Conservation (phyloP, 2,888 invertebrate genomes). For the Drosophila testacea region DNA sequence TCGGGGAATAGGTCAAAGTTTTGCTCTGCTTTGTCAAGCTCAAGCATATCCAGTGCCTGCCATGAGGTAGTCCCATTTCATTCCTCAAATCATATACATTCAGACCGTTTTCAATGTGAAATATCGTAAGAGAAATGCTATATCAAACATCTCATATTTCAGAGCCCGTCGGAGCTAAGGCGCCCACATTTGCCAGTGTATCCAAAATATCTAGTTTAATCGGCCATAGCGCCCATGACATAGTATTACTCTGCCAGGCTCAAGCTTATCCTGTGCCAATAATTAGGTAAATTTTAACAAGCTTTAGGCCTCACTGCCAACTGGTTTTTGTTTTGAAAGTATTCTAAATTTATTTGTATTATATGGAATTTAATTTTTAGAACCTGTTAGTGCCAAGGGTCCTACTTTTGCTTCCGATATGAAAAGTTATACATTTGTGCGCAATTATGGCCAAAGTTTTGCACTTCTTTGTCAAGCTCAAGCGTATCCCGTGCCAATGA, state of each 20-base stretch:
- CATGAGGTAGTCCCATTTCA: conserved; percentile 83
- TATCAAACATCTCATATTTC: conserved; percentile 41
- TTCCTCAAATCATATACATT: not conserved
- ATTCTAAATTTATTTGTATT: not conserved
- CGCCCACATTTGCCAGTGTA: conserved; percentile 89
- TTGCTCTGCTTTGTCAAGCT: conserved; percentile 89
- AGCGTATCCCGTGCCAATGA: conserved; percentile 89
- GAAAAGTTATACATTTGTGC: conserved; percentile 82
- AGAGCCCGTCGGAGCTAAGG: conserved; percentile 87
- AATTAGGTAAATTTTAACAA: conserved; percentile 87
- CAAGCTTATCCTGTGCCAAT: conserved; percentile 90
- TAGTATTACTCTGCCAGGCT: conserved; percentile 89
- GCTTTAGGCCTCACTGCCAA: conserved; percentile 73
- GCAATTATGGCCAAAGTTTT: conserved; percentile 85
- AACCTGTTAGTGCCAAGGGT: conserved; percentile 87
- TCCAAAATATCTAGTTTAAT: conserved; percentile 87
- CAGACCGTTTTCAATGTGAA: conserved; percentile 39
- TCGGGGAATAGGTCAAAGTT: conserved; percentile 86
- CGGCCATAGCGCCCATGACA: conserved; percentile 87
- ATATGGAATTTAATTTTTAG: conserved; percentile 77
- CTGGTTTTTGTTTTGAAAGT: conserved; percentile 19
- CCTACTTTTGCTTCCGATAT: conserved; percentile 81
- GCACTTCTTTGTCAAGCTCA: conserved; percentile 90
- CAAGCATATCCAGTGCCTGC: conserved; percentile 90
- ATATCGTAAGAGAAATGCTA: too few relatives aligned